Conservation (phyloP, 2,113 vertebrate genomes). For the Drymodes brunneopygia region DNA sequence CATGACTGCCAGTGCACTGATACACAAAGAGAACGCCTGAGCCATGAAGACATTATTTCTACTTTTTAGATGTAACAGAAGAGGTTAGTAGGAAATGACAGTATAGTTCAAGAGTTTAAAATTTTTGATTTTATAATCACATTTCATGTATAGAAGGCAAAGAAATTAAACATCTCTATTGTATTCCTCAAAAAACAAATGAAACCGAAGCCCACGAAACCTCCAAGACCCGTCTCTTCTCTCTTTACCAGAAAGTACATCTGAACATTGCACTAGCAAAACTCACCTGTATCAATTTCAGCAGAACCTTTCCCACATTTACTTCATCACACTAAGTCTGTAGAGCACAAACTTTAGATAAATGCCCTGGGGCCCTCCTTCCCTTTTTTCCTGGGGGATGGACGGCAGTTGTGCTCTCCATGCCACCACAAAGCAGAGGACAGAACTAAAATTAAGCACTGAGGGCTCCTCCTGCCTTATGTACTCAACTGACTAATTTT, state of each 20-base stretch:
- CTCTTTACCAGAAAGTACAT: not conserved
- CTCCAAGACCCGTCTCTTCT: not conserved
- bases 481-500: not conserved
- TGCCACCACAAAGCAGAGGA: not conserved
- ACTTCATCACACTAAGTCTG: not conserved
- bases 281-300: not conserved
- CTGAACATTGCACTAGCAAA: not conserved
- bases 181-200: not conserved
- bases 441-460: not conserved
- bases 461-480: not conserved
- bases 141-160: not conserved
- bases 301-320: not conserved
- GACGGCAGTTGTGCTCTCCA: not conserved
- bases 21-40: rapidly evolving
- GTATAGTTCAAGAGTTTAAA: not conserved
- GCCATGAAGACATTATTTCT: not conserved
- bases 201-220: not conserved
- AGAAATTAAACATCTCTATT: not conserved
- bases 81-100: not conserved
- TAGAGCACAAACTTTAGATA: not conserved
- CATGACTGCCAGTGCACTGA: not conserved
- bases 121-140: not conserved
- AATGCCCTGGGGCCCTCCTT: not conserved
- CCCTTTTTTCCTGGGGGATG: not conserved
- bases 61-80: not conserved